Percentiles rank a stretch among this genome's conserved stretches.
phyloP scores from a whole-genome alignment of 1,140 invertebrate species.

The Magallana ariakensis region DNA sequence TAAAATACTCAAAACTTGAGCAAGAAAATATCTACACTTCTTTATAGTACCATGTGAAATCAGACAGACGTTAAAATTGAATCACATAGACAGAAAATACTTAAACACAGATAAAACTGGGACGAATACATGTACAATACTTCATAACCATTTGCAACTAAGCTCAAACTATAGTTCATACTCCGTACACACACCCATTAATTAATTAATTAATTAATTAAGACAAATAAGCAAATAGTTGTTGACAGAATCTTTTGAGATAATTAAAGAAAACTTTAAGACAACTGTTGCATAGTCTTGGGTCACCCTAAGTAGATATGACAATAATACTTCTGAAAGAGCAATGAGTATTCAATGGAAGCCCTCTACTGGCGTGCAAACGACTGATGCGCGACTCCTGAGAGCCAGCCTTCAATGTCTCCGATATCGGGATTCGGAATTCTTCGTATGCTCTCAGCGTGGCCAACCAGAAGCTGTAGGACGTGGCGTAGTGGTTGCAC shows the following conservation, averaged over 20 bases:
- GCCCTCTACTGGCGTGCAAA: constrained; percentile 83
- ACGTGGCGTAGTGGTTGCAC: constrained; percentile 81
- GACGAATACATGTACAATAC: background rate
- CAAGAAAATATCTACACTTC: constrained; percentile 39
- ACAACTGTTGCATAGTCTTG: constrained; percentile 3
- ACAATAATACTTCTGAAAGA: background rate
- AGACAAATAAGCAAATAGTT: background rate
- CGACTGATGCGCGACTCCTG: constrained; percentile 91
- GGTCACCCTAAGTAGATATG: background rate
- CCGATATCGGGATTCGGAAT: constrained; percentile 90
- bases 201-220: background rate
- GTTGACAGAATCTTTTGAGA: background rate
- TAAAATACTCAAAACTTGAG: background rate
- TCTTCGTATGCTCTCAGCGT: constrained; percentile 90
- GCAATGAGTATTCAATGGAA: background rate
- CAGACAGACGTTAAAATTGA: background rate
- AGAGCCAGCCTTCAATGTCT: constrained; percentile 96
- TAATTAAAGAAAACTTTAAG: background rate
- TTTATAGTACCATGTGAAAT: constrained; percentile 41
- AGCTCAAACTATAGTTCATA: constrained; percentile 13
- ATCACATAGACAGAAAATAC: background rate
- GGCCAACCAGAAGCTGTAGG: constrained; percentile 98
- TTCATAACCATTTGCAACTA: constrained; percentile 19
- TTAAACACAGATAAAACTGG: background rate
- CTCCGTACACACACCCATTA: constrained; percentile 2